Evolutionary conservation across 2,797 vertebrate genomes (phyloP).

Genomic region (Cirrhinus mrigala): DNA sequence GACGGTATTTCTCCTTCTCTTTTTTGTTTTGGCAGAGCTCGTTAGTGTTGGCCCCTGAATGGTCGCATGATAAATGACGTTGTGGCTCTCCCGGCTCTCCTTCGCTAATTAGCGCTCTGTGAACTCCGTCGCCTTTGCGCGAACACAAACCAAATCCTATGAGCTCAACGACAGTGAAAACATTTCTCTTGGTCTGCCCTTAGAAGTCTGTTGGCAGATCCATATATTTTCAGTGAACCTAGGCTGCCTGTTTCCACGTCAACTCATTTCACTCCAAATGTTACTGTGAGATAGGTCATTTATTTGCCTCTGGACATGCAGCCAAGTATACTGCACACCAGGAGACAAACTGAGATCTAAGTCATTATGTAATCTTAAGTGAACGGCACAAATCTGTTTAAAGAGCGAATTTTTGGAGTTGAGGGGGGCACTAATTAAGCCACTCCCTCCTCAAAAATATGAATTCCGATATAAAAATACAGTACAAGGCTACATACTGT

Average conservation of each 20-base stretch:
- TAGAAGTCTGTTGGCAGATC: slow-evolving; percentile 66
- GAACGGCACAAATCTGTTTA: slow-evolving; percentile 40
- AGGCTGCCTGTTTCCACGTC: slow-evolving; percentile 62
- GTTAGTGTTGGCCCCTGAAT: slow-evolving; percentile 56
- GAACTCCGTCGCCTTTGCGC: slow-evolving; percentile 62
- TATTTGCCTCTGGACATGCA: slow-evolving; percentile 42
- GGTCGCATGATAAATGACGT: slow-evolving; percentile 73
- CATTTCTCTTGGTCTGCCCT: slow-evolving; percentile 63
- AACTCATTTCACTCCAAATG: slow-evolving; percentile 57
- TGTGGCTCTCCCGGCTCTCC: slow-evolving; percentile 69
- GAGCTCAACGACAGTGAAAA: slow-evolving; percentile 74
- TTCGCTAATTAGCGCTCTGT: slow-evolving; percentile 73
- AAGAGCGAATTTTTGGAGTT: not conserved
- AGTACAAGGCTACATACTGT: too few species aligned
- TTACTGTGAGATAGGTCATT: slow-evolving; percentile 48
- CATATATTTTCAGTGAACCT: slow-evolving; percentile 63
- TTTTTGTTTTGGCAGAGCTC: slow-evolving; percentile 29
- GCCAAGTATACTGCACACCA: slow-evolving; percentile 15
- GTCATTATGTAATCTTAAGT: slow-evolving; percentile 3
- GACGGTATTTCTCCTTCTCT: slow-evolving; percentile 59
- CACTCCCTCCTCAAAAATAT: not conserved
- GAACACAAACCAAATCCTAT: slow-evolving; percentile 60
- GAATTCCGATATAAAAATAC: too few species aligned
- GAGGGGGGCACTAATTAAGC: not conserved
- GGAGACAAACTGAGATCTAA: slow-evolving; percentile 8